Evolutionary conservation across 2,888 invertebrate genomes (phyloP).

Genomic region (Ernsta delagoae): DNA sequence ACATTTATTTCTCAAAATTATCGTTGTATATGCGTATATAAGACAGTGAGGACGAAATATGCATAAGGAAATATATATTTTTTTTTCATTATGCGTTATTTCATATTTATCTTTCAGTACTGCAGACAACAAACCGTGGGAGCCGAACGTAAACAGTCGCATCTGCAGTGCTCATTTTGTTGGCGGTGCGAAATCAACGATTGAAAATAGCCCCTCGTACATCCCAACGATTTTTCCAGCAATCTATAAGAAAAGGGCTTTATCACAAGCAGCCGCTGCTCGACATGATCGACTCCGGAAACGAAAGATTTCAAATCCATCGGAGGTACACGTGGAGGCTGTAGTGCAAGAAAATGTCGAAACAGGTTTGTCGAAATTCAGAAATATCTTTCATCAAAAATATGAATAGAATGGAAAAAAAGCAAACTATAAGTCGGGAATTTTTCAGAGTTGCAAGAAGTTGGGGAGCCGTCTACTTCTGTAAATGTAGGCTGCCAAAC

Average conservation of each 20-base stretch:
- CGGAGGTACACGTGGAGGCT: not conserved
- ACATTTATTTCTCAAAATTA: not conserved
- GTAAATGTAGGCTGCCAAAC: no score
- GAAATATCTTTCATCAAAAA: no score
- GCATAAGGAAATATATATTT: no score
- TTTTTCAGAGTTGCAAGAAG: no score
- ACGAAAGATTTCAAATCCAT: not conserved
- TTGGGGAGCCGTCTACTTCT: no score
- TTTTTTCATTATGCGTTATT: not conserved
- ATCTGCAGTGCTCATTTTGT: constrained; percentile 19
- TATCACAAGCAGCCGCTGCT: not conserved
- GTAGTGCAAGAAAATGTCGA: no score
- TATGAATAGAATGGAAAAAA: no score
- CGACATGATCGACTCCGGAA: constrained; percentile 4
- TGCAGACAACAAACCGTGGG: constrained; percentile 6
- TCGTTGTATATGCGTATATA: not conserved
- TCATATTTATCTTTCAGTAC: not conserved
- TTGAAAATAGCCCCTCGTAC: not conserved
- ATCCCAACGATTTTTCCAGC: constrained; percentile 15
- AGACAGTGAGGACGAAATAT: no score
- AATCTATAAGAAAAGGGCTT: not conserved
- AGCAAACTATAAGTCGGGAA: no score
- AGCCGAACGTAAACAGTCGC: not conserved
- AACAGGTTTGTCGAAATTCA: no score
- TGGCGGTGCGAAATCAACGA: constrained; percentile 3